Evolutionary conservation across 2,113 vertebrate genomes (phyloP).

Genomic region (Actenoides hombroni): DNA sequence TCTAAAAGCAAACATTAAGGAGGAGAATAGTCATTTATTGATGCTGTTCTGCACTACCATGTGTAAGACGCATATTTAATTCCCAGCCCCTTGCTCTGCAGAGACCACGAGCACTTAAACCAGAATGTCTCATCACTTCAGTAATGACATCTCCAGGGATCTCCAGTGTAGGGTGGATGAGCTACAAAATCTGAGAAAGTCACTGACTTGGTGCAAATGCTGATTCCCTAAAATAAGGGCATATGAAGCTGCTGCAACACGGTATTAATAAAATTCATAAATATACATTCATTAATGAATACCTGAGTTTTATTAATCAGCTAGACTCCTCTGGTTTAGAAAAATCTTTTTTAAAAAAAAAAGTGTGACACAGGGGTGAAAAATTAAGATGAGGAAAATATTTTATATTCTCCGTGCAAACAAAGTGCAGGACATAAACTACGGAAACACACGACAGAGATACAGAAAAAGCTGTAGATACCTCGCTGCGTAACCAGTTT

Average conservation of each 20-base stretch:
- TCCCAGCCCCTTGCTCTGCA: background rate
- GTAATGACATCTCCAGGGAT: slow-evolving; percentile 38
- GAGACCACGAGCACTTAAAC: background rate
- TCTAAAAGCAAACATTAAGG: background rate
- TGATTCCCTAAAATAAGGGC: background rate
- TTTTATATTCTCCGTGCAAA: accelerated
- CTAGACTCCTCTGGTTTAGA: background rate
- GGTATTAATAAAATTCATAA: background rate
- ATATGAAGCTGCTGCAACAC: background rate
- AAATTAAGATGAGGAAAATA: background rate
- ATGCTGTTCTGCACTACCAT: background rate
- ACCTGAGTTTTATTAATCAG: background rate
- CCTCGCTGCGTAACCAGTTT: background rate
- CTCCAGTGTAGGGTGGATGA: background rate
- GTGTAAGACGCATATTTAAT: background rate
- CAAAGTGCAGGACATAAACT: background rate
- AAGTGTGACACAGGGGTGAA: accelerated
- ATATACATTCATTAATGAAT: background rate
- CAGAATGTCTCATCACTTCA: slow-evolving; percentile 14
- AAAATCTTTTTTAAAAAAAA: background rate
- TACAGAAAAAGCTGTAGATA: background rate
- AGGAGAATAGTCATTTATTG: background rate
- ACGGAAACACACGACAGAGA: background rate
- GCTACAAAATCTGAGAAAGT: background rate
- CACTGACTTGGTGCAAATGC: background rate